Conservation (phyloP, 2,797 vertebrate species). For the Amblyopsis hoosieri region DNA sequence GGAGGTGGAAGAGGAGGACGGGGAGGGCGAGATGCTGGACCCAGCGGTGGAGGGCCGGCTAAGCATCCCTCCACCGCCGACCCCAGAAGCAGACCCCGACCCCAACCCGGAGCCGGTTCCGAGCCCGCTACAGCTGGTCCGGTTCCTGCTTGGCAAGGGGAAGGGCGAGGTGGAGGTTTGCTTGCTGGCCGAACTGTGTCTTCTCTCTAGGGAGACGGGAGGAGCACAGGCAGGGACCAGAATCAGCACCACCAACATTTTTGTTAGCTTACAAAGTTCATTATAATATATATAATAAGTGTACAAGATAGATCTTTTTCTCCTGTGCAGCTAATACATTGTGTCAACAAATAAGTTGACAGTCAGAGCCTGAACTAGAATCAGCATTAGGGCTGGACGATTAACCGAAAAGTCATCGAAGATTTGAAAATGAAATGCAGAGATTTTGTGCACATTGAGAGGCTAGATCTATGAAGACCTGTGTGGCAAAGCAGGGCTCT, state of each 20-base stretch:
- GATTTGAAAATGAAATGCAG: no score
- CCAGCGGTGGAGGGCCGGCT: constrained; percentile 81
- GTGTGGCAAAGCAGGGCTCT: no score
- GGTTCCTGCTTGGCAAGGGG: constrained; percentile 83
- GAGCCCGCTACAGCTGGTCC: constrained; percentile 81
- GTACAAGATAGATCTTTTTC: constrained; percentile 11
- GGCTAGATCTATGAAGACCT: no score
- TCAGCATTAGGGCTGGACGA: constrained; percentile 12
- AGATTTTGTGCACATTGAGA: no score
- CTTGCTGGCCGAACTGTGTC: constrained; percentile 93
- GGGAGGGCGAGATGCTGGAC: constrained; percentile 80
- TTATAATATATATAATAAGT: background rate
- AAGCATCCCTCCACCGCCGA: constrained; percentile 69
- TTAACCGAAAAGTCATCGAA: no score
- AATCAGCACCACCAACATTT: background rate
- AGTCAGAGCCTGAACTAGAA: constrained; percentile 60
- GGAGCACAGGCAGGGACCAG: constrained; percentile 29
- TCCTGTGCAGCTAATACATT: no score
- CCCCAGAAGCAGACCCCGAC: constrained; percentile 52
- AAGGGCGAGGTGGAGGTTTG: constrained; percentile 78
- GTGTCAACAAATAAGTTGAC: constrained; percentile 27
- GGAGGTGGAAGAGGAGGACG: constrained; percentile 65
- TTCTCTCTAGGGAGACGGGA: constrained; percentile 85
- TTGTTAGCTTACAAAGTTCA: no score
- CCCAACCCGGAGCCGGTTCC: constrained; percentile 69